Evolutionary conservation across 2,113 vertebrate genomes (phyloP), one percentile per base, ranked within the genome.

Genomic region (Rafetus swinhoei): DNA sequence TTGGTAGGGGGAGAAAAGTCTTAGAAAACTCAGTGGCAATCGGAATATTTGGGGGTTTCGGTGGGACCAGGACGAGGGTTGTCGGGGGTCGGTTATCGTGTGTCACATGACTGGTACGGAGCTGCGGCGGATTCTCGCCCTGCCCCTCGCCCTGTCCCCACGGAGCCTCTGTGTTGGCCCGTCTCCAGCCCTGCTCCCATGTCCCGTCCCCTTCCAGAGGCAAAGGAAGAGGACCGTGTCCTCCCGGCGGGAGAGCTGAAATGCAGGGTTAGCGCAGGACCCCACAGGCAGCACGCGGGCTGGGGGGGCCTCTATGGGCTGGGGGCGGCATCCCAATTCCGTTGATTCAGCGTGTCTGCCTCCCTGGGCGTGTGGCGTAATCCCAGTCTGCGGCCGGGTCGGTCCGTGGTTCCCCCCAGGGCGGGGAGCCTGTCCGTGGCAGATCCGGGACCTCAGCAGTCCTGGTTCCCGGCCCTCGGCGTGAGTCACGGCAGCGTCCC

Each of bases 401-500:
- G 32, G 65, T 21, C 10, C 19, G 8, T 1, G 5, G 16, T 19
- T 72, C 65, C 65, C n/a, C n/a, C 65, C n/a, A 21, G 18, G 65
- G 65, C 65, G 4, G 9, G 16, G n/a, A 21, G 8, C 16, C n/a
- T 21, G 18, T 72, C 32, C 19, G 32, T 72, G 18, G 32, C 18
- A 72, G 65, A 9, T 35, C n/a, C 35, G n/a, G 65, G 65, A 21
- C 32, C n/a, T 18, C n/a, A 21, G 18, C 15, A n/a, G 29, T 69
- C 16, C 9, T 35, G n/a, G 65, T 35, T 72, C 18, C n/a, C 65
- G 35, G 62, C 62, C 62, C 32, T 69, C 32, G 15, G 32, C 7
- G 14, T 65, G 29, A 29, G 29, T 65, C 15, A 3, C 16, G 4
- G n/a, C 19, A 29, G 59, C 45, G 1, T 0, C n/a, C 1, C 0